Evolutionary conservation across 2,888 invertebrate genomes (phyloP), one percentile per base, ranked within the genome.

Genomic region (Miltochrista miniata): DNA sequence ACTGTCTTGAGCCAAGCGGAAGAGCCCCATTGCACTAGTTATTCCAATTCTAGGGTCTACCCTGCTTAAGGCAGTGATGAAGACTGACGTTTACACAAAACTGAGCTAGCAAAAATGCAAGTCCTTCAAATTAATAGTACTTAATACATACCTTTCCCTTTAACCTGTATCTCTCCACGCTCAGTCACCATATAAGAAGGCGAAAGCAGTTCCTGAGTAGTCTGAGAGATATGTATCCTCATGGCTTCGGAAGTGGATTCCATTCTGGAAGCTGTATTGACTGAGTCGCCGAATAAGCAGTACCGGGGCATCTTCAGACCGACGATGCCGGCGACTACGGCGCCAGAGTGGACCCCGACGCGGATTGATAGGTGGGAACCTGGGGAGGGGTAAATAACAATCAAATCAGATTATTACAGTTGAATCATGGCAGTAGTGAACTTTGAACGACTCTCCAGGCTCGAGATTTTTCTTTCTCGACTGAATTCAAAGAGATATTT

Each of bases 221-320:
- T 95, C 81, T 98, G 95, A 2, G 98, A 98, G 72, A 99, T 97
- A 81, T 99, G 98, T 56, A 99, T 96, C 83, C 96, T 96, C 97
- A 98, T 98, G 0, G 98, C 96, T 74, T 96, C 95, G 55, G 97
- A 96, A 0, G 97, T 97, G 0, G 97, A 97, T 79, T 98, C 98
- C 98, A 98, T 98, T 31, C 97, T 92, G 0, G 97, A 97, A 0
- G 98, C 98, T 0, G 97, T 97, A 75, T 97, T 97, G 0, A 98
- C 98, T 0, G 97, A 96, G 76, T 98, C 98, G 0, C 98, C 98
- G 74, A 98, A 98, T 0, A 97, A 92, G 69, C 97, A 97, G 82
- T 96, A 96, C 34, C 95, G 88, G 0, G 98, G 98, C 98, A 98
- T 98, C 89, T 98, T 98, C 7, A 98, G 87, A 0, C 98, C 98